Evolutionary conservation across 2,888 invertebrate genomes (phyloP), one percentile per base, ranked within the genome.

Genomic region (Orthosia gracilis): DNA sequence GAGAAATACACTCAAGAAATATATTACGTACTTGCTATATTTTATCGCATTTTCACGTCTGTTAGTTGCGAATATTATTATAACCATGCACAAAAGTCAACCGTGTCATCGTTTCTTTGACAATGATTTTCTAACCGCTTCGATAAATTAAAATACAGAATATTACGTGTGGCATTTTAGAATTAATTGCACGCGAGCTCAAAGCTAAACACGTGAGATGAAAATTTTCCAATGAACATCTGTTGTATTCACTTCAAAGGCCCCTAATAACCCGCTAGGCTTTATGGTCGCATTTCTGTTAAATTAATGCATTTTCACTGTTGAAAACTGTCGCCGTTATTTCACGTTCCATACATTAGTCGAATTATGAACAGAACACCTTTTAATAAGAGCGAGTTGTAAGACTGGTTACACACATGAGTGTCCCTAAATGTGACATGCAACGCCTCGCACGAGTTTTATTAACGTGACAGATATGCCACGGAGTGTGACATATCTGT

Each of bases 231-330:
- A 86, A 89, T 88, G 85, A 88, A 85, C 88, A 87, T 86, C 80
- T 88, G 88, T 88, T 89, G 88, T 88, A 87, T 85, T 85, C 85
- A 88, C 87, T 87, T 87, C 88, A 89, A 89, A 90, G 86, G 87
- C 78, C 69, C 70, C 74, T 78, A 85, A 82, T 87, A 87, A 87
- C 88, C 80, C 69, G 67, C 76, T 69, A 76, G 73, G 87, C 85
- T 88, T 91, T 89, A 90, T 86, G 75, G 84, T 82, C 82, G 82
- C 85, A 87, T 89, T 90, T 87, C 83, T 82, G 87, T 86, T 84
- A 90, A 90, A 91, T 91, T 91, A 91, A 91, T 91, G 89, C 89
- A 91, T 91, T 89, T 89, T 89, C 88, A 85, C 84, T 87, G 88
- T 88, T 88, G 84, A 79, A 85, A 88, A 89, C 85, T 84, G 82